A percentile compares a stretch with the other conserved stretches of the same genome.
phyloP scores from a whole-genome alignment of 2,113 vertebrate species.

The Pygoscelis adeliae region DNA sequence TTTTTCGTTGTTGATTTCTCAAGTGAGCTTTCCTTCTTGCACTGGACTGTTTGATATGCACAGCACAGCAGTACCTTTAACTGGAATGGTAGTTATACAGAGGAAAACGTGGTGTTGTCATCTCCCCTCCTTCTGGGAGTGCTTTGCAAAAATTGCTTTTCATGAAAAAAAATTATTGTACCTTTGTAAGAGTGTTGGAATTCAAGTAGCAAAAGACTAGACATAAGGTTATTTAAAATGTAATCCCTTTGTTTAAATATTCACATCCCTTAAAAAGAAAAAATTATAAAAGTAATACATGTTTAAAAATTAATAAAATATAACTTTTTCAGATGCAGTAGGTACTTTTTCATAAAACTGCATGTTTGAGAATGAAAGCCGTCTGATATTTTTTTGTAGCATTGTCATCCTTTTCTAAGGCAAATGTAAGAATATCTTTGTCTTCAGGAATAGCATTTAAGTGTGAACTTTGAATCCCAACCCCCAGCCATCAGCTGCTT shows the following conservation, averaged over 20 bases:
- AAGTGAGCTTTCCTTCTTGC: slow-evolving; percentile 10
- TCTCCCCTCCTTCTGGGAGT: slow-evolving; percentile 4
- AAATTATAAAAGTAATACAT: neutral
- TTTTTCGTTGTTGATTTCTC: slow-evolving; percentile 19
- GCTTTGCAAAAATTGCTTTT: slow-evolving; percentile 55
- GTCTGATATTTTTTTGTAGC: slow-evolving; percentile 9
- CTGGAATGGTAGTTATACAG: neutral
- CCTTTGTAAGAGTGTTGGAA: slow-evolving; percentile 26
- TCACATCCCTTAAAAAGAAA: slow-evolving; percentile 32
- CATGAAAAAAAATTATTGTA: neutral
- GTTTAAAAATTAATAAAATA: slow-evolving; percentile 38
- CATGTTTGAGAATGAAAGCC: neutral
- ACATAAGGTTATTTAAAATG: slow-evolving; percentile 53
- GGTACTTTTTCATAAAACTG: neutral
- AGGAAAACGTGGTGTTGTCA: neutral
- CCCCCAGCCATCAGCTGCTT: slow-evolving; percentile 66
- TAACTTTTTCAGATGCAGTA: neutral
- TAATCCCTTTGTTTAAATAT: slow-evolving; percentile 29
- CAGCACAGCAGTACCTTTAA: neutral
- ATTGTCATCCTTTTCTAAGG: slow-evolving; percentile 47
- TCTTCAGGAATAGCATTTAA: slow-evolving; percentile 46
- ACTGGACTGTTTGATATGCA: slow-evolving; percentile 14
- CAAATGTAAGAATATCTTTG: slow-evolving; percentile 57
- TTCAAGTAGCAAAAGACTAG: slow-evolving; percentile 16
- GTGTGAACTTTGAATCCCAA: slow-evolving; percentile 61